These are phyloP conservation scores for Cyanoliseus patagonus DNA, from an alignment of 2,113 vertebrate genomes.

Conservation along the genomic window DNA sequence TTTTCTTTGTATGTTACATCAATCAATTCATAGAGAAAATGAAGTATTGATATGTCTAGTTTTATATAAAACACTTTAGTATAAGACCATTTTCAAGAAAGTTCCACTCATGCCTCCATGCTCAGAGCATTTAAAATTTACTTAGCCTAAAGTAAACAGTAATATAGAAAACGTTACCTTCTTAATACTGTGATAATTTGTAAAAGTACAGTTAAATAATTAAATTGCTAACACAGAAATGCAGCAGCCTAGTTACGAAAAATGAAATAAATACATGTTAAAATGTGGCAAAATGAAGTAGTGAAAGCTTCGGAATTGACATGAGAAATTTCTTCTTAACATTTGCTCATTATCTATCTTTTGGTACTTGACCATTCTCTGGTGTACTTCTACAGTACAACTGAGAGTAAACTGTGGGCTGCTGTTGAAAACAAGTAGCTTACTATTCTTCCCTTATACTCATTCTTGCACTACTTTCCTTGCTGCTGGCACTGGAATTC, in stretches of 20 bases:
- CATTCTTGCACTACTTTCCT: background rate
- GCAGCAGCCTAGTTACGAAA: background rate
- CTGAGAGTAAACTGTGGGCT: background rate
- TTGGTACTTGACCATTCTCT: background rate
- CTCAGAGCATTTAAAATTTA: background rate
- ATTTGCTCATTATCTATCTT: background rate
- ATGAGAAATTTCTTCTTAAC: background rate
- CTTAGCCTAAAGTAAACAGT: background rate
- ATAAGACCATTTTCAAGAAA: background rate
- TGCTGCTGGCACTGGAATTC: background rate
- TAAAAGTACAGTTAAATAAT: conserved; percentile 2
- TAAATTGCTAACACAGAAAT: background rate
- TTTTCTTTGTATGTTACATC: background rate
- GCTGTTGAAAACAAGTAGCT: background rate
- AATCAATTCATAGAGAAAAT: background rate
- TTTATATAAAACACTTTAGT: background rate
- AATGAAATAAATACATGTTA: background rate
- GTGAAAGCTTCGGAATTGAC: background rate
- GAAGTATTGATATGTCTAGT: background rate
- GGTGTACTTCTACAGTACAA: background rate
- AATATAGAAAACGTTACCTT: background rate
- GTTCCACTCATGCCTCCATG: background rate
- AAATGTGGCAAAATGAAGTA: background rate
- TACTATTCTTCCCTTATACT: background rate
- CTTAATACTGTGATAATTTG: background rate